A percentile compares a stretch with the other conserved stretches of the same genome.
These are phyloP conservation scores for Gandaritis pyraliata DNA, from an alignment of 2,888 invertebrate genomes.

Conservation along the genomic window DNA sequence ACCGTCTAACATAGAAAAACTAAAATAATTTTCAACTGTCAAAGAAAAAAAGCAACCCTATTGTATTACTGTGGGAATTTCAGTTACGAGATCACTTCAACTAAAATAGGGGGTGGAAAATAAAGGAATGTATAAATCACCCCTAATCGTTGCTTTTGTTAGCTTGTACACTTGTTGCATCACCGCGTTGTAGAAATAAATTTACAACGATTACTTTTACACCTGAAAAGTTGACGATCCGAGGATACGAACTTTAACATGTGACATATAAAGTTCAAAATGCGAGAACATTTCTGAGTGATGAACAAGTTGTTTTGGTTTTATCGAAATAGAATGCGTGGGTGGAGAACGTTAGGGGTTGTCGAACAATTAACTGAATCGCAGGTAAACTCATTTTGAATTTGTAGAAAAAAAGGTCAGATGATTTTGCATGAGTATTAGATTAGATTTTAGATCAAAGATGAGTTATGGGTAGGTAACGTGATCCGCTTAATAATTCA, in stretches of 20 bases:
- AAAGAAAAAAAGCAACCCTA: conserved; percentile 49
- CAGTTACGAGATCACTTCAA: conserved; percentile 72
- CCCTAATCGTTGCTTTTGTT: conserved; percentile 79
- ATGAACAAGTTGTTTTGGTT: conserved; percentile 38
- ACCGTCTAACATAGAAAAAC: conserved; percentile 17
- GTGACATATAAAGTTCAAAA: conserved; percentile 23
- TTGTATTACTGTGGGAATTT: conserved; percentile 76
- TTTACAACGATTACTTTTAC: conserved; percentile 37
- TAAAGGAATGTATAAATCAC: conserved; percentile 80
- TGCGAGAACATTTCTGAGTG: not conserved
- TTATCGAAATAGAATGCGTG: conserved; percentile 51
- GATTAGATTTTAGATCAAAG: conserved; percentile 30
- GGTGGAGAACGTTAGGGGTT: conserved; percentile 76
- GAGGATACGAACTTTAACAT: conserved; percentile 35
- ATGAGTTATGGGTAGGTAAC: conserved; percentile 27
- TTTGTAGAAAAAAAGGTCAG: conserved; percentile 55
- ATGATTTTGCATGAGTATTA: conserved; percentile 59
- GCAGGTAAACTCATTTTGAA: conserved; percentile 76
- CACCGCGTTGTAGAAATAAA: conserved; percentile 61
- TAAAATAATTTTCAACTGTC: conserved; percentile 40
- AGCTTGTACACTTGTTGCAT: conserved; percentile 76
- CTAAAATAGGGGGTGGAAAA: conserved; percentile 73
- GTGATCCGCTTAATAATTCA: conserved; percentile 21
- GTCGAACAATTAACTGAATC: conserved; percentile 75
- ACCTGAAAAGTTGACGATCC: not conserved